phyloP scores from a whole-genome alignment of 2,888 invertebrate genomes.

The Andrena bucephala region DNA sequence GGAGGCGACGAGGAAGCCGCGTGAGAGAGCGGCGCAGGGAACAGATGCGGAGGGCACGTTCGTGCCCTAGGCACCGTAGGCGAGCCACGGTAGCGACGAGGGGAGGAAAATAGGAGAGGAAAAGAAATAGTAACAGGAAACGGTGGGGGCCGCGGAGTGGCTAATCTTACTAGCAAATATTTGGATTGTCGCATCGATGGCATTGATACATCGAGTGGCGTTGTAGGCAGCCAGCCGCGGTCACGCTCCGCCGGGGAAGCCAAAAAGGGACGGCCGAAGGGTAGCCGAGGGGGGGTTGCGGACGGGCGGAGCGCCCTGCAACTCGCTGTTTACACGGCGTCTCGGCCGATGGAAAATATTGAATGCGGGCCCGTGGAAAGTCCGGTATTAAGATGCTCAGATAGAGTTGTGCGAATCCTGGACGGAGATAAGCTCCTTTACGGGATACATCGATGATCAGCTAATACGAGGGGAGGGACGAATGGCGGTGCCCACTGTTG shows the following conservation, averaged over 20 bases:
- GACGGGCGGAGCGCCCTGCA: slow-evolving; percentile 2
- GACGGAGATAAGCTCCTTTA: slow-evolving; percentile 56
- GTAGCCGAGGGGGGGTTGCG: slow-evolving; percentile 37
- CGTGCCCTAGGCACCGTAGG: background rate
- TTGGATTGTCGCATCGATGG: slow-evolving; percentile 84
- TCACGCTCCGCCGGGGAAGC: slow-evolving; percentile 49
- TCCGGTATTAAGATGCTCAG: slow-evolving; percentile 79
- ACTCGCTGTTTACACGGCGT: slow-evolving; percentile 68
- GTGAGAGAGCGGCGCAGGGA: slow-evolving; percentile 12
- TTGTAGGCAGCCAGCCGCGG: slow-evolving; percentile 49
- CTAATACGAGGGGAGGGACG: slow-evolving; percentile 44
- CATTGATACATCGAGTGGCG: slow-evolving; percentile 81
- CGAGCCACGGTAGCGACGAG: background rate
- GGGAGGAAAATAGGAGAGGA: background rate
- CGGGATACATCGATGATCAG: slow-evolving; percentile 55
- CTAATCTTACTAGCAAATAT: slow-evolving; percentile 84
- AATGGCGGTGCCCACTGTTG: background rate
- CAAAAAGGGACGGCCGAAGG: slow-evolving; percentile 49
- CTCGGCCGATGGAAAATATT: slow-evolving; percentile 59
- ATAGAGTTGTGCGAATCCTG: slow-evolving; percentile 72
- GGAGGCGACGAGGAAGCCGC: background rate
- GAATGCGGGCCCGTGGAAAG: slow-evolving; percentile 62
- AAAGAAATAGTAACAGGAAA: slow-evolving; percentile 77
- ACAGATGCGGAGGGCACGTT: slow-evolving; percentile 68
- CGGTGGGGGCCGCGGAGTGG: slow-evolving; percentile 60